Conservation (phyloP, 2,797 vertebrate genomes). For the Salmo trutta region DNA sequence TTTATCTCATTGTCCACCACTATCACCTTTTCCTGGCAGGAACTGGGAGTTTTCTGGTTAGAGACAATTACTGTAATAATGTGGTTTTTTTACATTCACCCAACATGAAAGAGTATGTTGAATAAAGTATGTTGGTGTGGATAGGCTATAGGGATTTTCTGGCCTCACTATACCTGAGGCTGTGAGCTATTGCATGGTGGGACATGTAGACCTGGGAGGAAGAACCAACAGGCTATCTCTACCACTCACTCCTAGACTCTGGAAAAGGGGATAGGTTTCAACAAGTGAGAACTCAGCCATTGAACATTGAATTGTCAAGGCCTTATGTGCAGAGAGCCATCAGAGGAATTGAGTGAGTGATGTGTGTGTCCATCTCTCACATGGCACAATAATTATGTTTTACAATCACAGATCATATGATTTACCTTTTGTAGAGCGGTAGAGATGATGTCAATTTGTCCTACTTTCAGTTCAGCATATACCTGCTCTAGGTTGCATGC, state of each 20-base stretch:
- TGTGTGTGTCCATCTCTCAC: too few species aligned
- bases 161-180: neutral
- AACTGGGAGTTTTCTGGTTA: neutral
- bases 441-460: too few species aligned
- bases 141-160: neutral
- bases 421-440: too few species aligned
- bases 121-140: neutral
- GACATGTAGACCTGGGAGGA: too few species aligned
- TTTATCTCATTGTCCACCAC: neutral
- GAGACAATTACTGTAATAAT: neutral
- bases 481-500: too few species aligned
- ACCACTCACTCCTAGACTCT: neutral
- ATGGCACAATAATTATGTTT: too few species aligned
- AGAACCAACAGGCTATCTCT: neutral
- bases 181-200: neutral
- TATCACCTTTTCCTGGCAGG: conserved; percentile 6
- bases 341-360: too few species aligned
- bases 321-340: too few species aligned
- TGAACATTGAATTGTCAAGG: too few species aligned
- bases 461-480: too few species aligned
- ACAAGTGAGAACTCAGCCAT: too few species aligned
- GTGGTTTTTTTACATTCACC: neutral
- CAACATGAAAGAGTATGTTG: neutral
- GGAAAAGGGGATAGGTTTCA: neutral
- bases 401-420: too few species aligned